Conservation (phyloP, 2,888 invertebrate species). For the Macaria liturata region DNA sequence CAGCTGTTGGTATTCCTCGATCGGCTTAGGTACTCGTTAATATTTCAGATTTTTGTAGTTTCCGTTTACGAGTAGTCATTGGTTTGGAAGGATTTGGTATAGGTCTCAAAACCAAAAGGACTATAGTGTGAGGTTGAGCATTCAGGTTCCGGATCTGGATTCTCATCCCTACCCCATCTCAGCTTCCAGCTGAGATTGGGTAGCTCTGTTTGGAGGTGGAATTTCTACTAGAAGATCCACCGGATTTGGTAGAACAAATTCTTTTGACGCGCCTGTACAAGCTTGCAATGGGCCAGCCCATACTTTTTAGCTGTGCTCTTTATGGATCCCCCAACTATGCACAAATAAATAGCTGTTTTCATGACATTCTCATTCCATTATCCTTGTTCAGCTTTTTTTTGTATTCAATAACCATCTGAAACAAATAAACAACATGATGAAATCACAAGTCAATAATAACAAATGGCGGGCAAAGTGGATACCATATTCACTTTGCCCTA, state of each 20-base stretch:
- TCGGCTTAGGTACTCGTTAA: conserved; percentile 34
- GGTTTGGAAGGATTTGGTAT: conserved; percentile 33
- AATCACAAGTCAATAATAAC: conserved; percentile 23
- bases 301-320: conserved; percentile 31
- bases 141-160: conserved; percentile 25
- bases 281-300: conserved; percentile 31
- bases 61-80: conserved; percentile 28
- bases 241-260: conserved; percentile 7
- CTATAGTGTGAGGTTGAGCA: conserved; percentile 26
- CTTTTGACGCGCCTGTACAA: conserved; percentile 32
- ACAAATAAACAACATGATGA: conserved; percentile 16
- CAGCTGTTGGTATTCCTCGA: conserved; percentile 27
- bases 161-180: too few species aligned
- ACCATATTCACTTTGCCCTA: too few species aligned
- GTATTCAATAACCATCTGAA: conserved; percentile 24
- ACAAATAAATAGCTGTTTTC: conserved; percentile 32
- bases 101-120: conserved; percentile 29
- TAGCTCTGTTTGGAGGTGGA: conserved; percentile 7
- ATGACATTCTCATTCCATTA: conserved; percentile 26
- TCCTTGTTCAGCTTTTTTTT: conserved; percentile 30
- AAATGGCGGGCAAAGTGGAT: conserved; percentile 30
- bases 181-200: conserved; percentile 10
- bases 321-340: conserved; percentile 28
- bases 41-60: conserved; percentile 31
- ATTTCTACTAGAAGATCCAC: conserved; percentile 14